Conservation (phyloP, 2,888 invertebrate species). For the Caenorhabditis panamensis region DNA sequence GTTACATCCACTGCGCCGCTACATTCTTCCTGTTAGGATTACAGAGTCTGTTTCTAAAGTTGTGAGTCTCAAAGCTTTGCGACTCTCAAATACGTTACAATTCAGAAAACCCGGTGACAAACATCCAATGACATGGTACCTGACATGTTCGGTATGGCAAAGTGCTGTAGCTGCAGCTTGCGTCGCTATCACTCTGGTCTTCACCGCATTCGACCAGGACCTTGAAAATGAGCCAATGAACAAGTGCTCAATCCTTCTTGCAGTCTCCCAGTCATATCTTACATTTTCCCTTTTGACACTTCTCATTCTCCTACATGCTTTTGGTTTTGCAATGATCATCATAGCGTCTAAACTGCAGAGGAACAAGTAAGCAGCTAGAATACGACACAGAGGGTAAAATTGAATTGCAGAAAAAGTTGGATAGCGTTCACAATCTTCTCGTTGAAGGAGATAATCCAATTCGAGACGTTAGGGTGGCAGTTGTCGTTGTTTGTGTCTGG, state of each 20-base stretch:
- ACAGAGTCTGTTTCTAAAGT: conserved; percentile 52
- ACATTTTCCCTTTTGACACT: conserved; percentile 65
- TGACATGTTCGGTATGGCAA: conserved; percentile 70
- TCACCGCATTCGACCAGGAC: conserved; percentile 70
- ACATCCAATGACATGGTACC: conserved; percentile 51
- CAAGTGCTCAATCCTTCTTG: conserved; percentile 68
- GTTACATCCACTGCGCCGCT: conserved; percentile 66
- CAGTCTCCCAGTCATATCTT: conserved; percentile 56
- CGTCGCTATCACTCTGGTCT: conserved; percentile 61
- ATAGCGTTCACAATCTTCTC: conserved; percentile 60
- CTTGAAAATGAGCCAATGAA: conserved; percentile 54
- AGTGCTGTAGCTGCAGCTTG: conserved; percentile 55
- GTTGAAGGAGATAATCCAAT: conserved; percentile 65
- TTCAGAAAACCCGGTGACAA: conserved; percentile 55
- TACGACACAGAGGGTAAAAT: not conserved
- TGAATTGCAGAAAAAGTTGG: conserved; percentile 54
- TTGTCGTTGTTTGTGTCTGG: conserved; percentile 64
- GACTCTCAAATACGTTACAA: not conserved
- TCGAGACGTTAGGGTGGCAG: conserved; percentile 67
- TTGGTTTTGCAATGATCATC: conserved; percentile 41
- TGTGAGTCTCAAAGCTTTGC: conserved; percentile 23
- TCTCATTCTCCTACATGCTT: conserved; percentile 61
- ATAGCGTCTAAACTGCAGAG: conserved; percentile 42
- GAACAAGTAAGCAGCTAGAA: conserved; percentile 45
- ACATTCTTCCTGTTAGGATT: conserved; percentile 48